Evolutionary conservation across 2,888 invertebrate species (phyloP), one percentile per base, ranked within the genome.

Genomic region (Sinodicranocentrus sp.): DNA sequence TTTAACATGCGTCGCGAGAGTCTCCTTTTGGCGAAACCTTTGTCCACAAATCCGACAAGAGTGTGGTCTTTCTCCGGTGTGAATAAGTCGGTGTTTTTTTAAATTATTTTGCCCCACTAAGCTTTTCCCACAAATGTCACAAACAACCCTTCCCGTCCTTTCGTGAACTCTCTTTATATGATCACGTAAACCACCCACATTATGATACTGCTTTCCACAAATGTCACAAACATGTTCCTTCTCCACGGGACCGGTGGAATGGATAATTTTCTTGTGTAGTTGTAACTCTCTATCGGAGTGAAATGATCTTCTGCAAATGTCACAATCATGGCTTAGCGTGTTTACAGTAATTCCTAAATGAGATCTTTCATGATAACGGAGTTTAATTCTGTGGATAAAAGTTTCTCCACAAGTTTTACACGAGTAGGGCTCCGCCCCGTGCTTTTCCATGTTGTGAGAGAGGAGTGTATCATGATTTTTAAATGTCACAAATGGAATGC

Each of bases 41-140:
- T 96, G 96, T 0, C 94, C 94, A 90, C 97, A 97, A 0, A 94
- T 92, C 0, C 87, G 84, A 59, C 89, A 89, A 0, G 83, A 72
- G 63, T 88, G 87, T 21, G 89, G 89, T 39, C 87, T 88, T 68
- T 89, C 89, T 93, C 95, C 96, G 19, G 97, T 97, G 89, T 97
- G 97, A 78, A 96, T 95, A 86, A 95, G 92, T 89, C 96, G 93
- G 90, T 97, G 97, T 89, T 94, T 95, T 89, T 95, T 94, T 10
- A 96, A 90, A 91, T 97, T 97, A 5, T 95, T 95, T 63, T 96
- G 95, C 10, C 97, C 96, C 54, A 97, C 92, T 91, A 97, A 97
- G 23, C 94, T 93, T 91, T 96, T 97, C 85, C 92, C 92, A 90
- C 97, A 97, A 90, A 93, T 95, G 87, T 96, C 95, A 90, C 73